These are phyloP conservation scores for Menidia beryllina DNA, from an alignment of 2,113 vertebrate genomes.

Conservation along the genomic window DNA sequence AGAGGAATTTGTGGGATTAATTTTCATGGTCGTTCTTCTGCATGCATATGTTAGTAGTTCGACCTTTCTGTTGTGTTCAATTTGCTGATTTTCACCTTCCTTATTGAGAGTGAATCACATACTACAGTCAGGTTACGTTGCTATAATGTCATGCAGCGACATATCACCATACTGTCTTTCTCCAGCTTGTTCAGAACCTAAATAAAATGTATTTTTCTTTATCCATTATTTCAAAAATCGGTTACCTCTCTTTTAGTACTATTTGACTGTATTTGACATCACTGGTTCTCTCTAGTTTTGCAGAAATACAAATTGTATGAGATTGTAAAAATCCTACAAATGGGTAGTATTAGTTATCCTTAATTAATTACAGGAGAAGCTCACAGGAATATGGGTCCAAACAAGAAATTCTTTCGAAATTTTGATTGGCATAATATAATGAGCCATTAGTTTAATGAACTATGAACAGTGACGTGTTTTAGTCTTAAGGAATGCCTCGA, in stretches of 20 bases:
- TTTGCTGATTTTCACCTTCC: too few species aligned
- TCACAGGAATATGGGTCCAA: constrained; percentile 4
- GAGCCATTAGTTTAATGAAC: constrained; percentile 38
- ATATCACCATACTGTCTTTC: too few species aligned
- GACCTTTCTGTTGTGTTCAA: too few species aligned
- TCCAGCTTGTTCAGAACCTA: too few species aligned
- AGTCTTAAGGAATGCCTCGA: constrained; percentile 51
- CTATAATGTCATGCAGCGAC: too few species aligned
- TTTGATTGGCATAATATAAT: constrained; percentile 43
- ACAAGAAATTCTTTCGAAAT: constrained; percentile 24
- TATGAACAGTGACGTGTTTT: constrained; percentile 45
- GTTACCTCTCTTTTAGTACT: too few species aligned
- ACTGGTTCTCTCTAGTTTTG: constrained; percentile 3
- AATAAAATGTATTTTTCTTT: too few species aligned
- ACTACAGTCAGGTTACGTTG: too few species aligned
- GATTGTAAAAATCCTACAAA: constrained; percentile 41
- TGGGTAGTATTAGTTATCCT: constrained; percentile 28
- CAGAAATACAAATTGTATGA: constrained; percentile 13
- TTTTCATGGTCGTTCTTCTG: background rate
- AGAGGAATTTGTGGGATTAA: background rate
- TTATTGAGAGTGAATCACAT: too few species aligned
- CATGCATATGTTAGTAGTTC: too few species aligned
- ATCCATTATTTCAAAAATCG: too few species aligned
- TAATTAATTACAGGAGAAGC: constrained; percentile 39
- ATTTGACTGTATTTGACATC: too few species aligned